Evolutionary conservation across 2,888 invertebrate species (phyloP), one percentile per base, ranked within the genome.

Genomic region (Amiota mariae): DNA sequence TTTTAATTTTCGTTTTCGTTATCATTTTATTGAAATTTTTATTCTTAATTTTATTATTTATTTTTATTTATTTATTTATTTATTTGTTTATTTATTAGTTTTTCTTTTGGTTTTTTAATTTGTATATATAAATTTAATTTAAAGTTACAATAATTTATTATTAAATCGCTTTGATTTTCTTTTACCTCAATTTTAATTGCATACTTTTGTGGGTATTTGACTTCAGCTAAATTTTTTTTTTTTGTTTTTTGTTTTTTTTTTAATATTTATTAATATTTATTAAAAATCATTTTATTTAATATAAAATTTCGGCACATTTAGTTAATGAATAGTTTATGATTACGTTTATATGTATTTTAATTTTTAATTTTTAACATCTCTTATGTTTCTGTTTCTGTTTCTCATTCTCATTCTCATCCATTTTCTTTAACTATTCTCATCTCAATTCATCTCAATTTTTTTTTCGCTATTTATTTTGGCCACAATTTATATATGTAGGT

Each of bases 291-390:
- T 73, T 57, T 61, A 73, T 63, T 63, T 56, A 56, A 68, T 68
- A 68, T 68, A 72, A 67, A 72, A 67, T 76, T 85, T 81, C 79
- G 83, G 85, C 82, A 82, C 85, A 84, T 85, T 8, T 15, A 15
- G 20, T 13, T 15, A 13, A 54, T 9, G 15, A 2, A 15, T 54
- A 15, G 13, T 54, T 36, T 36, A 36, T 36, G 36, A 36, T 6
- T 36, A 36, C 6, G 2, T 36, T 84, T 78, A 75, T 73, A 75
- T 77, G 3, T 24, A 2, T 24, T 24, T 24, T 24, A 24, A 24
- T 24, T 24, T 24, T 61, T 12, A 4, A 12, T 51, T 51, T 4
- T 51, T 51, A 51, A 51, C 54, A 12, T 6, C 4, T n/a, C 12
- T 51, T 10, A 4, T 51, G 8, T 51, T 51, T 6, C 54, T 12